Conservation (phyloP, 2,888 invertebrate genomes). For the Listrodromus nycthemerus region DNA sequence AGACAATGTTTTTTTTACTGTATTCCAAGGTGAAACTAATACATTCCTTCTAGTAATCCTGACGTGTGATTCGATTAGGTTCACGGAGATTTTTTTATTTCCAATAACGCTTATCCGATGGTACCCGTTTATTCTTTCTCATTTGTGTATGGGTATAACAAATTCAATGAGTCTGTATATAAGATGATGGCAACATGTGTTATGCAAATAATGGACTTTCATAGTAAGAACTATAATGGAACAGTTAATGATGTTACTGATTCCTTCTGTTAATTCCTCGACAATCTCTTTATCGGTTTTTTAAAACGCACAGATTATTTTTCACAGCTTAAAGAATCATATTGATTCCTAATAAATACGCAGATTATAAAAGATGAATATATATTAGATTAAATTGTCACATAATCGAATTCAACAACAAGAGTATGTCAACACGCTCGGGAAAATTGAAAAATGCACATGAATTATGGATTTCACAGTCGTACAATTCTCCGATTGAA, state of each 20-base stretch:
- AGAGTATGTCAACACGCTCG: not conserved
- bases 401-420: slow-evolving; percentile 30
- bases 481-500: slow-evolving; percentile 15
- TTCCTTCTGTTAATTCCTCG: not conserved
- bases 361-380: slow-evolving; percentile 49
- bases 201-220: slow-evolving; percentile 2
- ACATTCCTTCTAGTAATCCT: slow-evolving; percentile 60
- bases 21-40: slow-evolving; percentile 61
- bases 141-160: slow-evolving; percentile 8
- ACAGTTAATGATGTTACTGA: not conserved
- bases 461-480: not conserved
- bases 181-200: not conserved
- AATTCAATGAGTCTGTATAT: slow-evolving; percentile 2
- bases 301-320: slow-evolving; percentile 29
- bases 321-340: slow-evolving; percentile 28
- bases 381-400: slow-evolving; percentile 49
- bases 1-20: slow-evolving; percentile 56
- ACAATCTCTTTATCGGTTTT: not conserved
- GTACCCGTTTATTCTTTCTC: slow-evolving; percentile 24
- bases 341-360: slow-evolving; percentile 48
- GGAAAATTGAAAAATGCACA: not conserved
- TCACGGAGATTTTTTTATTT: slow-evolving; percentile 21
- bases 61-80: not conserved
- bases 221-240: not conserved
- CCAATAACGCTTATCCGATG: not conserved